Percentiles rank a stretch among this genome's conserved stretches.
Evolutionary conservation across 1,140 invertebrate species (phyloP).

Genomic region (Drosophila funebris): DNA sequence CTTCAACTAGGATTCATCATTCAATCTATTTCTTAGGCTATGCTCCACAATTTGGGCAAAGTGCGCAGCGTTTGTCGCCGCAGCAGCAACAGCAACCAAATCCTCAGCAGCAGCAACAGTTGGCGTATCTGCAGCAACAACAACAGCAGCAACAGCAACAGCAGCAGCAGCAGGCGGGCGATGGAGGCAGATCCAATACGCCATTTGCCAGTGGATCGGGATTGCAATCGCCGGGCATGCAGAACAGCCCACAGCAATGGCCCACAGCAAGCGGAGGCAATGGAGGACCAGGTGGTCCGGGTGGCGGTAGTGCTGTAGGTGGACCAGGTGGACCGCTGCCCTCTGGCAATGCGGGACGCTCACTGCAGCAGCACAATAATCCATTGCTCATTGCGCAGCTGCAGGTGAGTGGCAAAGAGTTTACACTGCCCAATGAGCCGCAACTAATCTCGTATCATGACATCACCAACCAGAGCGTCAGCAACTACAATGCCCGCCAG

Average conservation of each 20-base stretch:
- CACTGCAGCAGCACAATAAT: constrained; percentile 89
- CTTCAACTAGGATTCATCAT: neutral
- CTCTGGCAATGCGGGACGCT: constrained; percentile 55
- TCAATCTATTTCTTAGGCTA: constrained; percentile 54
- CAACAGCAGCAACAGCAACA: constrained; percentile 59
- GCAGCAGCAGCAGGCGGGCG: constrained; percentile 72
- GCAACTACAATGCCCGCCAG: constrained; percentile 73
- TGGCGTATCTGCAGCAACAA: constrained; percentile 69
- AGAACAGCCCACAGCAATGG: constrained; percentile 71
- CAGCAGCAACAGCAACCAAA: constrained; percentile 63
- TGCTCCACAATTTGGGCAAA: constrained; percentile 70
- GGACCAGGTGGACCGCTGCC: constrained; percentile 49
- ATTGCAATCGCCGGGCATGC: constrained; percentile 74
- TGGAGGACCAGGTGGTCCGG: constrained; percentile 1
- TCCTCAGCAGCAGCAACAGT: constrained; percentile 73
- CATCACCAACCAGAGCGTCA: constrained; percentile 58
- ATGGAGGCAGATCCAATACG: constrained; percentile 60
- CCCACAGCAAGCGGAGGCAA: constrained; percentile 21
- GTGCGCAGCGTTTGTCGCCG: constrained; percentile 72
- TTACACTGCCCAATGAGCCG: neutral
- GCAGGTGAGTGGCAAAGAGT: constrained; percentile 84
- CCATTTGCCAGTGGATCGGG: constrained; percentile 59
- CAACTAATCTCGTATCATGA: constrained; percentile 40
- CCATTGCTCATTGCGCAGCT: constrained; percentile 92
- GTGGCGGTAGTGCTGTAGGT: constrained; percentile 26